These are phyloP conservation scores for Drosophila ficusphila DNA, from an alignment of 1,140 invertebrate genomes.

Conservation along the genomic window DNA sequence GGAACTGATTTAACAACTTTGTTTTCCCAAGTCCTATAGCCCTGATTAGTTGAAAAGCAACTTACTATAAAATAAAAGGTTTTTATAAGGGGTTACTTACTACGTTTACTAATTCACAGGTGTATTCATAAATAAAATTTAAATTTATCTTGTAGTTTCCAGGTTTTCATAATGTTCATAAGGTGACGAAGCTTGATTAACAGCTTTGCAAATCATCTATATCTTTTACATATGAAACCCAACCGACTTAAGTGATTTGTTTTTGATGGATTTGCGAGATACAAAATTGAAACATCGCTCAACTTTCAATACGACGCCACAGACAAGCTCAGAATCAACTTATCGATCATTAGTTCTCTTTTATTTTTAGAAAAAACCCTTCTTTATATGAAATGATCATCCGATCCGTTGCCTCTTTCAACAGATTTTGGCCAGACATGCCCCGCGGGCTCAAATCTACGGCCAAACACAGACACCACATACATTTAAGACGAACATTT, in stretches of 20 bases:
- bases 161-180: no score
- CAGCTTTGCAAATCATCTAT: background rate
- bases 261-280: conserved; percentile 10
- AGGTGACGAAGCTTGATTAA: background rate
- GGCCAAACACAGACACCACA: conserved; percentile 16
- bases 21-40: background rate
- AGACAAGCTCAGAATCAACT: conserved; percentile 11
- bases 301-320: background rate
- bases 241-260: background rate
- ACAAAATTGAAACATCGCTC: conserved; percentile 21
- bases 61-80: no score
- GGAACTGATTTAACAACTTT: background rate
- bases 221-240: background rate
- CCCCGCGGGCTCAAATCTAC: conserved; percentile 20
- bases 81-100: no score
- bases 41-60: background rate
- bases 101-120: no score
- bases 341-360: conserved; percentile 26
- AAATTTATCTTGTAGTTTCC: no score
- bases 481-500: conserved; percentile 4
- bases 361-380: conserved; percentile 11
- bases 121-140: no score
- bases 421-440: conserved; percentile 33
- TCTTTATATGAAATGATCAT: conserved; percentile 39
- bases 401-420: conserved; percentile 31